phyloP scores from a whole-genome alignment of 2,113 vertebrate genomes.

The Andinoacara biseriatus region DNA sequence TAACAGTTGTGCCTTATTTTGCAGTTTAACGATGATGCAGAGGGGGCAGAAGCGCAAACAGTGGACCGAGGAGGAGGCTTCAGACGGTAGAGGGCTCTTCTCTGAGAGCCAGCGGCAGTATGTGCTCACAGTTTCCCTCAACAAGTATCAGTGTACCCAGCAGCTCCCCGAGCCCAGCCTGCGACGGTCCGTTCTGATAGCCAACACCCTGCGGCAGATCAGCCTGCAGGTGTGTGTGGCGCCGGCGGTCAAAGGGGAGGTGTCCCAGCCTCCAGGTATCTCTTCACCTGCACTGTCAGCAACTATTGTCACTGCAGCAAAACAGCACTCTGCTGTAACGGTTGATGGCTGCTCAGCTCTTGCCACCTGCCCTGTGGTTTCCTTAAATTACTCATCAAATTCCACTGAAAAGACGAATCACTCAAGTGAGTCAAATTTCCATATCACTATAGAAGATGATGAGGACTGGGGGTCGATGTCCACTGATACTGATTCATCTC shows the following conservation, averaged over 20 bases:
- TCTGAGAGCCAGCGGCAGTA: conserved; percentile 83
- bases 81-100: conserved; percentile 29
- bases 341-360: not conserved
- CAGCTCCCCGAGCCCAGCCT: conserved; percentile 81
- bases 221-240: conserved; percentile 21
- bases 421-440: not conserved
- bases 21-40: conserved; percentile 78
- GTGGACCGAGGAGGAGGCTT: conserved; percentile 53
- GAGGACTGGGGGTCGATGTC: conserved; percentile 73
- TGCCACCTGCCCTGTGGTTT: not conserved
- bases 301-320: not conserved
- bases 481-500: conserved; percentile 71
- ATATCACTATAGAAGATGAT: conserved; percentile 45
- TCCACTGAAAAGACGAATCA: not conserved
- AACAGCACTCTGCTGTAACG: not conserved
- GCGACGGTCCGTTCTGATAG: conserved; percentile 82
- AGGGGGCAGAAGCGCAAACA: conserved; percentile 84
- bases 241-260: not conserved
- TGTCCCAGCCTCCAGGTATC: not conserved
- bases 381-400: not conserved
- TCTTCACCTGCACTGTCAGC: not conserved
- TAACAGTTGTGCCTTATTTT: not conserved
- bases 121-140: conserved; percentile 83
- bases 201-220: conserved; percentile 85
- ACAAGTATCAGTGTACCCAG: conserved; percentile 82